These are phyloP conservation scores for Botrylloides violaceus DNA, from an alignment of 23 tunicate genomes.

Conservation along the genomic window DNA sequence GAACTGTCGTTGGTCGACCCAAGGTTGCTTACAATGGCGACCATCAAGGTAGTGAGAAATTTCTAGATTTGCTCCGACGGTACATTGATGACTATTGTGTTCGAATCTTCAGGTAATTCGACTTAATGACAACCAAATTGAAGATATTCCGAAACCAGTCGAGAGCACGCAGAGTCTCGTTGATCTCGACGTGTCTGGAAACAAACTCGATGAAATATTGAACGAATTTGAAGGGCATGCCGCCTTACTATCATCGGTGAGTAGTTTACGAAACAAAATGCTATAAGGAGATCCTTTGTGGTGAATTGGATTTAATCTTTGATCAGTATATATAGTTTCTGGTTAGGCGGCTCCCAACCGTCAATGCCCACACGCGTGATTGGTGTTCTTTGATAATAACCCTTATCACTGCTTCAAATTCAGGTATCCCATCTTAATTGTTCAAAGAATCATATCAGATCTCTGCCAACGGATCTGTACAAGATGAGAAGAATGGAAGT, in stretches of 20 bases:
- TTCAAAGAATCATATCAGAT: constrained; percentile 6
- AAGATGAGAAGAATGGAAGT: constrained; percentile 17
- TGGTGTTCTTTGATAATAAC: no score
- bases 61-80: no score
- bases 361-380: no score
- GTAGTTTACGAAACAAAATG: no score
- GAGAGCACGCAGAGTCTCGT: constrained; percentile 21
- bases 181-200: constrained; percentile 57
- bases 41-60: constrained; percentile 35
- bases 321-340: no score
- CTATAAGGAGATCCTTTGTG: no score
- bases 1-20: constrained; percentile 35
- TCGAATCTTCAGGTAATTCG: constrained; percentile 31
- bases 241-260: constrained; percentile 15
- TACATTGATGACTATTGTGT: no score
- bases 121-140: constrained; percentile 49
- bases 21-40: constrained; percentile 28
- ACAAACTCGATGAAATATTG: constrained; percentile 37
- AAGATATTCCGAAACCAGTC: constrained; percentile 19
- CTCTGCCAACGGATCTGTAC: constrained; percentile 9
- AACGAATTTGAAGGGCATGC: constrained; percentile 21
- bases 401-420: no score
- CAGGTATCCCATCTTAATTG: constrained; percentile 24
- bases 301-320: no score
- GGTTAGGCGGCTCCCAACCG: no score